Evolutionary conservation across 2,113 vertebrate genomes (phyloP).

Genomic region (Castor canadensis): DNA sequence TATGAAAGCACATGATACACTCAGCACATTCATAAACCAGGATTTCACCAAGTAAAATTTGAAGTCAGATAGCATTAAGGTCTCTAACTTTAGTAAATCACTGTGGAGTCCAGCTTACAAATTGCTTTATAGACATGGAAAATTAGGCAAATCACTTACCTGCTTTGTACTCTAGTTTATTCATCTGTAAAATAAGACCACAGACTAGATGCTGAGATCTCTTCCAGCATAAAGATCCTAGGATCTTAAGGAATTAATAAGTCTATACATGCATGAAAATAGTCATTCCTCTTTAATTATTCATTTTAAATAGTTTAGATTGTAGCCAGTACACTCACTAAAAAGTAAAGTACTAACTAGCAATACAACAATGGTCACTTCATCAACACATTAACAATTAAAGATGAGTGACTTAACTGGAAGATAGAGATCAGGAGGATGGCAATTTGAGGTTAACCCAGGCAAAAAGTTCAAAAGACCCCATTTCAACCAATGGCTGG

Average conservation of each 20-base stretch:
- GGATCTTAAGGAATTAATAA: constrained; percentile 20
- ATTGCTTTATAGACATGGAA: constrained; percentile 23
- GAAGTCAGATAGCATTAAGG: constrained; percentile 42
- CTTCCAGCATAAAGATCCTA: not conserved
- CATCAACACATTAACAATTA: constrained; percentile 27
- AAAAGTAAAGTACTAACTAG: constrained; percentile 39
- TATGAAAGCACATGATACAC: constrained; percentile 58
- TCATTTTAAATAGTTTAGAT: constrained; percentile 35
- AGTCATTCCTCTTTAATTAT: constrained; percentile 27
- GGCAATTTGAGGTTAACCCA: no score
- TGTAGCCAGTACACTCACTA: constrained; percentile 9
- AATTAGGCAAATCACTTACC: constrained; percentile 46
- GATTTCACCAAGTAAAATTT: constrained; percentile 57
- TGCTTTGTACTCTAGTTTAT: constrained; percentile 9
- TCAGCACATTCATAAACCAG: constrained; percentile 39
- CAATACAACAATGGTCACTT: not conserved
- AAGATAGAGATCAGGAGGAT: no score
- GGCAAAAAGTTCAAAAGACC: no score
- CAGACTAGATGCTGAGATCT: constrained; percentile 1
- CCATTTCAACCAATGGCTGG: no score
- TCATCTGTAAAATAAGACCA: constrained; percentile 38
- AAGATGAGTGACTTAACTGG: not conserved
- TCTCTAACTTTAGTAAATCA: constrained; percentile 55
- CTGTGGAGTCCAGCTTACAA: constrained; percentile 21
- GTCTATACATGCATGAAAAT: constrained; percentile 19